Conservation (phyloP, 2,888 invertebrate species). For the Eledona agricola region DNA sequence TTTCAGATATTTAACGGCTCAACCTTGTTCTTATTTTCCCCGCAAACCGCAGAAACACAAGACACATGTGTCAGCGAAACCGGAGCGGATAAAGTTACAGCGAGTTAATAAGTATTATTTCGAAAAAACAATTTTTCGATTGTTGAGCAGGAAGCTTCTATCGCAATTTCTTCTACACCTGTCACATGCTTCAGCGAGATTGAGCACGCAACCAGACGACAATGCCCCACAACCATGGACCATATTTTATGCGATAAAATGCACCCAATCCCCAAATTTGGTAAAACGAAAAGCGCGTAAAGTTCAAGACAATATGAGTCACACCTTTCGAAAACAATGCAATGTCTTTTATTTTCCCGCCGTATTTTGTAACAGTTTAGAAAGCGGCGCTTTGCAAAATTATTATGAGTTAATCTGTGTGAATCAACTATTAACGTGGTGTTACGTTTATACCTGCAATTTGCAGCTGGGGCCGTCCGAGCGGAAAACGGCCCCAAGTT, state of each 20-base stretch:
- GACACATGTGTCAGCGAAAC: constrained; percentile 11
- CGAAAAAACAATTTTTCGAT: constrained; percentile 11
- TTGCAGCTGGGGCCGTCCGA: constrained; percentile 1
- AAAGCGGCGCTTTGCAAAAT: constrained; percentile 15
- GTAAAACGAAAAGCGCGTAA: no score
- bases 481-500: constrained; percentile 21
- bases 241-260: no score
- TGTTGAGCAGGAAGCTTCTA: constrained; percentile 10
- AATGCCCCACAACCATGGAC: no score
- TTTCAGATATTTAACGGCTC: constrained; percentile 19
- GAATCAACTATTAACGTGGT: constrained; percentile 20
- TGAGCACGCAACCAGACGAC: no score
- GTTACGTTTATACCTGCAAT: constrained; percentile 21
- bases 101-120: constrained; percentile 12
- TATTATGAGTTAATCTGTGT: constrained; percentile 29
- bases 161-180: constrained; percentile 11
- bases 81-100: constrained; percentile 20
- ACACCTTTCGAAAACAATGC: constrained; percentile 10
- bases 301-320: constrained; percentile 6
- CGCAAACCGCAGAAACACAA: constrained; percentile 26
- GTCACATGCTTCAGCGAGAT: constrained; percentile 17
- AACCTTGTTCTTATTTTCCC: constrained; percentile 34
- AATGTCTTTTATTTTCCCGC: constrained; percentile 3
- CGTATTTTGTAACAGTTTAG: constrained; percentile 14
- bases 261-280: no score